Base-by-base conservation (phyloP, 2,888 invertebrate species). In the Lypha dubia region DNA sequence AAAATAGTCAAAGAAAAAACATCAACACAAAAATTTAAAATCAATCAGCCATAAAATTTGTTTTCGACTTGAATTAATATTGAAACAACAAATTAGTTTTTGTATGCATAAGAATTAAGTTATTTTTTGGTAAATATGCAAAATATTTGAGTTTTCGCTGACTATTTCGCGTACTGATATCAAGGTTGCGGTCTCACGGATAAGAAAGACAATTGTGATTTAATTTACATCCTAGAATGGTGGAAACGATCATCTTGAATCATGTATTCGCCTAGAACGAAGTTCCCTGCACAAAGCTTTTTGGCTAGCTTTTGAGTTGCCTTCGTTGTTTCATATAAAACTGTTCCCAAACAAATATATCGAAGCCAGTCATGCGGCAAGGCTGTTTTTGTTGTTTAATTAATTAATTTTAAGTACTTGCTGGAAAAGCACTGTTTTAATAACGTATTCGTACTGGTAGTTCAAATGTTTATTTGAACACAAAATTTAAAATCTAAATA, bases 41-140 rank as follows among this genome's bases (percentile, higher is more conserved):
- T 38, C 74, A 84, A 24, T 81, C 77, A 77, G 58, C 68, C 77
- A 70, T 84, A 44, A 79, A 81, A 77, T 74, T 32, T n/a, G 68
- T 70, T 80, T 84, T n/a, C n/a, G n/a, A n/a, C n/a, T n/a, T n/a
- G n/a, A n/a, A n/a, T n/a, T n/a, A n/a, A n/a, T n/a, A n/a, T n/a
- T n/a, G n/a, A n/a, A n/a, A n/a, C n/a, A n/a, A n/a, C n/a, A n/a
- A n/a, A n/a, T n/a, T n/a, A n/a, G n/a, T n/a, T n/a, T n/a, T n/a
- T n/a, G n/a, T n/a, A n/a, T n/a, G n/a, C n/a, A n/a, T n/a, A n/a
- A n/a, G n/a, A n/a, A n/a, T n/a, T n/a, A n/a, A n/a, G n/a, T n/a
- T n/a, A n/a, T n/a, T n/a, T n/a, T n/a, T n/a, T n/a, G n/a, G n/a
- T n/a, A n/a, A n/a, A n/a, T n/a, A n/a, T n/a, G n/a, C n/a, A n/a